Evolutionary conservation across 2,113 vertebrate species (phyloP).

Genomic region (Geococcyx californianus): DNA sequence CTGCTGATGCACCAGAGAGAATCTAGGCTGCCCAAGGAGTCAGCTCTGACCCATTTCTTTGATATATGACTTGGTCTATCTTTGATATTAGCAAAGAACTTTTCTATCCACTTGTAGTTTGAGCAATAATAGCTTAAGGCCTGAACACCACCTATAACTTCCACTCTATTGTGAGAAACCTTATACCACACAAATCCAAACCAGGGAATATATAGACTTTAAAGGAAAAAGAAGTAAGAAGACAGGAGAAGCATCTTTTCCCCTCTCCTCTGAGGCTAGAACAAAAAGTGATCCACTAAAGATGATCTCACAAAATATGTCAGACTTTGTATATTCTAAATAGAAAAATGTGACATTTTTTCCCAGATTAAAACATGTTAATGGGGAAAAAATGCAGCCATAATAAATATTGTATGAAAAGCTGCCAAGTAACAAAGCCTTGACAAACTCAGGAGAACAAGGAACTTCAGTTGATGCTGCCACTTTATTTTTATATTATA

Average conservation of each 20-base stretch:
- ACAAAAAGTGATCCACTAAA: slow-evolving; percentile 20
- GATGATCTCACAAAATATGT: slow-evolving; percentile 52
- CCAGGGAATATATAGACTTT: slow-evolving; percentile 1
- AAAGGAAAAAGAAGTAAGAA: slow-evolving; percentile 22
- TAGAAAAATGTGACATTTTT: slow-evolving; percentile 63
- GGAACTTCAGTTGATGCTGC: slow-evolving; percentile 49
- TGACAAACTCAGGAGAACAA: slow-evolving; percentile 66
- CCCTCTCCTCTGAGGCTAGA: slow-evolving; percentile 34
- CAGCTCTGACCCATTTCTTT: slow-evolving; percentile 58
- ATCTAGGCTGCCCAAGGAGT: slow-evolving; percentile 36
- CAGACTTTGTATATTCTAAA: slow-evolving; percentile 48
- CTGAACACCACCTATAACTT: slow-evolving; percentile 24
- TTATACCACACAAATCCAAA: not conserved
- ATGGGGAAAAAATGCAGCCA: slow-evolving; percentile 63
- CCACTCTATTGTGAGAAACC: not conserved
- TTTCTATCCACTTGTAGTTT: slow-evolving; percentile 29
- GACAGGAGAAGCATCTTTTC: slow-evolving; percentile 13
- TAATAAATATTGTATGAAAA: slow-evolving; percentile 72
- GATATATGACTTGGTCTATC: slow-evolving; percentile 16
- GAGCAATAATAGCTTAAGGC: slow-evolving; percentile 40
- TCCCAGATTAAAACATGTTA: slow-evolving; percentile 62
- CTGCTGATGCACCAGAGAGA: slow-evolving; percentile 56
- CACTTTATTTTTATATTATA: slow-evolving; percentile 45
- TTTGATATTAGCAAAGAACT: slow-evolving; percentile 43
- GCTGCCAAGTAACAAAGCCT: slow-evolving; percentile 65